Percentiles rank a stretch among this genome's conserved stretches.
These are phyloP conservation scores for Drosophila setosimentum DNA, from an alignment of 2,888 invertebrate species.

Conservation along the genomic window DNA sequence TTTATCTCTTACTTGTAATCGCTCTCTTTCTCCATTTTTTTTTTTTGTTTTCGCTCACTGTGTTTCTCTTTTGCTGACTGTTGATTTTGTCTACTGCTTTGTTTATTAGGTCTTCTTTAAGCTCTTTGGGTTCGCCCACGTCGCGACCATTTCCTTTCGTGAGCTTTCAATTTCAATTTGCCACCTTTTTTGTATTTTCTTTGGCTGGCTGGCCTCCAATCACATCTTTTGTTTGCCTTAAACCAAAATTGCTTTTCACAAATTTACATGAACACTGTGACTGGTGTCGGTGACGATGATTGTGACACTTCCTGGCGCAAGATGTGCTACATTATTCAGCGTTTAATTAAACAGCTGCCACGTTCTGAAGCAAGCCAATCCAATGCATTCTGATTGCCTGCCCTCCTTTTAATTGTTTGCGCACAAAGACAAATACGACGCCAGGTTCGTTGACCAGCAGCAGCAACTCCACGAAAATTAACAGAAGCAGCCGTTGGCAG, in stretches of 20 bases:
- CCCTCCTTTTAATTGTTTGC: slow-evolving; percentile 56
- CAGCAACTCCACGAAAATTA: slow-evolving; percentile 23
- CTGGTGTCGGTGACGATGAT: neutral
- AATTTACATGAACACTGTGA: slow-evolving; percentile 28
- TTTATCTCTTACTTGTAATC: slow-evolving; percentile 29
- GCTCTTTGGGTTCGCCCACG: slow-evolving; percentile 46
- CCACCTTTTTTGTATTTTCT: slow-evolving; percentile 14
- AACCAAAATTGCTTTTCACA: slow-evolving; percentile 62
- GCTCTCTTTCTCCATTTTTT: slow-evolving; percentile 10
- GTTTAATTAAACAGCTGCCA: slow-evolving; percentile 68
- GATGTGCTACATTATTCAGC: slow-evolving; percentile 58
- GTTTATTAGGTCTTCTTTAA: slow-evolving; percentile 50
- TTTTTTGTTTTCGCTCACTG: neutral
- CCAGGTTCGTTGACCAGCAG: slow-evolving; percentile 70
- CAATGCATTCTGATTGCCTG: slow-evolving; percentile 49
- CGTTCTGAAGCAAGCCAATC: slow-evolving; percentile 25
- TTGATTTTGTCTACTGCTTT: slow-evolving; percentile 55
- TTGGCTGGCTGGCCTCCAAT: slow-evolving; percentile 26
- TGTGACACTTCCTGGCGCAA: slow-evolving; percentile 63
- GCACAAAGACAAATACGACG: slow-evolving; percentile 44
- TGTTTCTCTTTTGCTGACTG: slow-evolving; percentile 33
- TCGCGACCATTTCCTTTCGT: slow-evolving; percentile 60
- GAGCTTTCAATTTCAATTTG: slow-evolving; percentile 54
- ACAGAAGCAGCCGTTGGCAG: slow-evolving; percentile 39
- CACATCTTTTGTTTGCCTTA: slow-evolving; percentile 56